Evolutionary conservation across 2,888 invertebrate genomes (phyloP), one percentile per base, ranked within the genome.

Genomic region (Plebejus argus): DNA sequence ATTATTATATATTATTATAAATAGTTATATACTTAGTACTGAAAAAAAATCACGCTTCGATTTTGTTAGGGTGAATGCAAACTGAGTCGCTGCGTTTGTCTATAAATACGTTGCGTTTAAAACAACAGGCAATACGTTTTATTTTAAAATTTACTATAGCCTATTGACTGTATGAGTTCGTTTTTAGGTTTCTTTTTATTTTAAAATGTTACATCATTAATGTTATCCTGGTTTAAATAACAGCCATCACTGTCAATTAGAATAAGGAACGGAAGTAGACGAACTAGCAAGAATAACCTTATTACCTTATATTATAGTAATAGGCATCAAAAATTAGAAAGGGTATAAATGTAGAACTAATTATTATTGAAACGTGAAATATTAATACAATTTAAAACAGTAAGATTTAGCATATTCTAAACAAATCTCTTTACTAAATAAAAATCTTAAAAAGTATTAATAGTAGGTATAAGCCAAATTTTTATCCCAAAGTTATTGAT

Each of bases 241-340:
- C 61, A 66, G 28, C 61, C 28, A 61, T 23, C 61, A 61, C 66
- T 66, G 66, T 66, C 66, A 66, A 66, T 66, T 66, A 66, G 66
- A 28, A 12, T 66, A 66, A 66, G 28, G 66, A 66, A 66, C 28
- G 66, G 66, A 28, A 66, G 15, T 66, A 66, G 28, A 18, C 18
- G 28, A 66, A 66, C 66, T 33, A 33, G 28, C 12, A 33, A 28
- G 15, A 33, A 33, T 2, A 66, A 15, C 15, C 66, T 33, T 15
- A 66, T 61, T 23, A 15, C 6, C 66, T 33, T 15, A 33, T 12
- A 20, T 33, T 15, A 33, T 12, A 20, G 18, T 66, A 66, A 28
- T 28, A 33, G 28, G 6, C 28, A 66, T 28, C 66, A 61, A 61
- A 61, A 15, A 61, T 61, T 61, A 61, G 61, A 12, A 61, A 61